phyloP scores from a whole-genome alignment of 2,888 invertebrate genomes.

The Flexamia atlantica region DNA sequence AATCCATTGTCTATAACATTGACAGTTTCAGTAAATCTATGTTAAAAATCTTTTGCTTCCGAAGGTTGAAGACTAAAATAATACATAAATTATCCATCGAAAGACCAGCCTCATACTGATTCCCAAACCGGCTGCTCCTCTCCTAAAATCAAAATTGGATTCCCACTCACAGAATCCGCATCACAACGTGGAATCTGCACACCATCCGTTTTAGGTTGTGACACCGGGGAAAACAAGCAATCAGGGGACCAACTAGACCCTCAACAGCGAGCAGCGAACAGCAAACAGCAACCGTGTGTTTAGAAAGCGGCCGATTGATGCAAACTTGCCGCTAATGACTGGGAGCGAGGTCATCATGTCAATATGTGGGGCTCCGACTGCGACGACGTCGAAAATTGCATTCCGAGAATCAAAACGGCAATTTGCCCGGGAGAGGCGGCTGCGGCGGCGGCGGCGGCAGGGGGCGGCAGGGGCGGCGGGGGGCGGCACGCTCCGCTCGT shows the following conservation, averaged over 20 bases:
- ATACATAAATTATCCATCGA: no score
- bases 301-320: constrained; percentile 28
- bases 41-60: no score
- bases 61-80: no score
- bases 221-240: neutral
- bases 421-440: constrained; percentile 19
- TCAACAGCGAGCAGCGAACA: no score
- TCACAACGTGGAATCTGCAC: no score
- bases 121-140: no score
- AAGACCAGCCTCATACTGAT: no score
- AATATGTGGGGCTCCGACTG: constrained; percentile 26
- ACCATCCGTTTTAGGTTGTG: neutral
- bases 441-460: neutral
- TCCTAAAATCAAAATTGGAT: no score
- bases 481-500: constrained; percentile 60
- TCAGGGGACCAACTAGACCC: neutral
- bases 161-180: no score
- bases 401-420: constrained; percentile 40
- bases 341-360: constrained; percentile 23
- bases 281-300: constrained; percentile 9
- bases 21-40: no score
- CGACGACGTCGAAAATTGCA: constrained; percentile 42
- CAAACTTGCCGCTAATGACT: constrained; percentile 29
- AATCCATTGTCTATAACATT: no score
- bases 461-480: constrained; percentile 18